phyloP scores from a whole-genome alignment of 92 coral and sea anemone genomes.

The Phenganax stokvisi region DNA sequence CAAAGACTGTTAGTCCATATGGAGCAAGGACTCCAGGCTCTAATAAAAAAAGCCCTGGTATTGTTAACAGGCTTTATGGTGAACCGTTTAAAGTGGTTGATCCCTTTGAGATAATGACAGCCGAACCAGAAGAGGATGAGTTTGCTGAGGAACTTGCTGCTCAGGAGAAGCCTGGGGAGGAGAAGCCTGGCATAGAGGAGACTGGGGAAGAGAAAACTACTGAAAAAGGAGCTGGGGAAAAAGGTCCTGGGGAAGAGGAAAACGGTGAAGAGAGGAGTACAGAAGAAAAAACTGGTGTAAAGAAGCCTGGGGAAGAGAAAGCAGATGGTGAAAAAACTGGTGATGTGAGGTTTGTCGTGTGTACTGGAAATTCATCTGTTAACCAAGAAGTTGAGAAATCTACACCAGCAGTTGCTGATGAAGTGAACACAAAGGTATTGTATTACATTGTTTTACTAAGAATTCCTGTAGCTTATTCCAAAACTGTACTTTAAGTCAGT shows the following conservation, averaged over 20 bases:
- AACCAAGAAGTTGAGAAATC: too few relatives aligned
- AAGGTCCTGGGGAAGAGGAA: background rate
- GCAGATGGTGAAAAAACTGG: too few relatives aligned
- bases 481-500: too few relatives aligned
- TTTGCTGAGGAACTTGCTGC: background rate
- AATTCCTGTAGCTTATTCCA: too few relatives aligned
- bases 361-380: too few relatives aligned
- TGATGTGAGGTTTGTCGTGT: too few relatives aligned
- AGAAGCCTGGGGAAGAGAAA: background rate
- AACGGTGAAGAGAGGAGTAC: background rate
- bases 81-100: slow-evolving; percentile 9
- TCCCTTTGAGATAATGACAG: slow-evolving; percentile 9
- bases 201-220: background rate
- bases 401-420: too few relatives aligned
- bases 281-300: background rate
- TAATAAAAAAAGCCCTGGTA: background rate
- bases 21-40: slow-evolving; percentile 1
- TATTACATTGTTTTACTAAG: too few relatives aligned
- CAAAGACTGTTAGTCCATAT: background rate
- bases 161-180: background rate
- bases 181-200: background rate
- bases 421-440: too few relatives aligned
- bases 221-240: background rate
- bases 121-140: slow-evolving; percentile 15
- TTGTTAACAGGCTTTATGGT: background rate